Evolutionary conservation across 2,888 invertebrate species (phyloP).

Genomic region (Campoplex capitator): DNA sequence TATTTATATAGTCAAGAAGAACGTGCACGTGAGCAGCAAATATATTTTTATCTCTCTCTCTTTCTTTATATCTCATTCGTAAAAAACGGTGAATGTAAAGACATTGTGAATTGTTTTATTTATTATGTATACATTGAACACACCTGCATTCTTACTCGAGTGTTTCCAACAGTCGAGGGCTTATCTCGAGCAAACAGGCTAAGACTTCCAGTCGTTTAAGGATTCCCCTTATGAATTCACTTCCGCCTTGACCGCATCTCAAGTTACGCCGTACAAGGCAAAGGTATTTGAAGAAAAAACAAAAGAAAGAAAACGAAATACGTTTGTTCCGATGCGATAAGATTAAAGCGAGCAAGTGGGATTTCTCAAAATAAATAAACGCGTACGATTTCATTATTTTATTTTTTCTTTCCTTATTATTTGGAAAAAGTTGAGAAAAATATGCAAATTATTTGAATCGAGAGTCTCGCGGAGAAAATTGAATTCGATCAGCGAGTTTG

Average conservation of each 20-base stretch:
- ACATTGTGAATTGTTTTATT: neutral
- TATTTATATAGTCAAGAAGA: neutral
- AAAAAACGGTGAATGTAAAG: constrained; percentile 6
- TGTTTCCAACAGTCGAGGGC: neutral
- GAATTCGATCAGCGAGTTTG: neutral
- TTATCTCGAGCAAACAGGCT: constrained; percentile 60
- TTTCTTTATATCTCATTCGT: neutral
- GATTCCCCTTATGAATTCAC: constrained; percentile 55
- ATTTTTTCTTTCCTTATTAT: neutral
- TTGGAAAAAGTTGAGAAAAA: neutral
- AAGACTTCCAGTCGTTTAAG: constrained; percentile 61
- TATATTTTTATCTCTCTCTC: neutral
- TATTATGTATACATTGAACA: constrained; percentile 16
- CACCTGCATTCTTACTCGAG: constrained; percentile 34
- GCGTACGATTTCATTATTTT: neutral
- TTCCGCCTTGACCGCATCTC: constrained; percentile 56
- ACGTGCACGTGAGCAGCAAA: neutral
- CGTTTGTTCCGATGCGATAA: neutral
- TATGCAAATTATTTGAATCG: neutral
- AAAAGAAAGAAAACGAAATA: neutral
- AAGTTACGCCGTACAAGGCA: constrained; percentile 14
- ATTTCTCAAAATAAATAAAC: neutral
- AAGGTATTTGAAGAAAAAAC: neutral
- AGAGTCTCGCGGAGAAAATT: neutral
- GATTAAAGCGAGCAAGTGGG: neutral